A percentile compares a stretch with the other conserved stretches of the same genome.
These are phyloP conservation scores for Amphipoea lucens DNA, from an alignment of 2,888 invertebrate genomes.

Conservation along the genomic window DNA sequence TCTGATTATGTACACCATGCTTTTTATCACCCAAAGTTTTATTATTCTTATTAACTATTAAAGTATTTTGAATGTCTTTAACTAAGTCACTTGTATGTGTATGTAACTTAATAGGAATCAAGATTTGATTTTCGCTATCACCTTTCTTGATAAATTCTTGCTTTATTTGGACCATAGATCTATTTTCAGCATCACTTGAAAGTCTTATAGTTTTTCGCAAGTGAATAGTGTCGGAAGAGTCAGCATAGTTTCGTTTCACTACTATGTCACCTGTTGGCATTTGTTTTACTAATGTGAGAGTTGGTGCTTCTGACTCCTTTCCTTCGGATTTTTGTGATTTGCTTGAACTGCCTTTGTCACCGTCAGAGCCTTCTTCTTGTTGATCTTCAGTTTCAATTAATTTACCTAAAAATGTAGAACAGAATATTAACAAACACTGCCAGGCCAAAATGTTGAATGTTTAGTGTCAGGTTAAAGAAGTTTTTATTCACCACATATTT, in stretches of 20 bases:
- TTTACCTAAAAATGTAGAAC: slow-evolving; percentile 85
- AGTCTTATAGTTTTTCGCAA: slow-evolving; percentile 86
- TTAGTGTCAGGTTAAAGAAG: background rate
- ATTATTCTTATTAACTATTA: slow-evolving; percentile 88
- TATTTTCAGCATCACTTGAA: slow-evolving; percentile 85
- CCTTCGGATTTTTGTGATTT: slow-evolving; percentile 78
- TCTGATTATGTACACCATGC: slow-evolving; percentile 88
- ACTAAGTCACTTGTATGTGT: slow-evolving; percentile 82
- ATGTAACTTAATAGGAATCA: slow-evolving; percentile 86
- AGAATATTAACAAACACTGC: slow-evolving; percentile 14
- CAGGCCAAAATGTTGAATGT: background rate
- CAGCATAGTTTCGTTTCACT: slow-evolving; percentile 83
- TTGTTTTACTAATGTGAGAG: slow-evolving; percentile 86
- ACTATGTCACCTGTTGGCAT: slow-evolving; percentile 85
- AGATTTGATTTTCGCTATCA: slow-evolving; percentile 87
- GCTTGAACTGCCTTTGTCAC: slow-evolving; percentile 81
- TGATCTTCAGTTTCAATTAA: slow-evolving; percentile 91
- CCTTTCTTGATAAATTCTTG: slow-evolving; percentile 85
- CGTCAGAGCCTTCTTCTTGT: slow-evolving; percentile 90
- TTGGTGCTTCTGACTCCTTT: slow-evolving; percentile 81
- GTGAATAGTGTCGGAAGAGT: slow-evolving; percentile 84
- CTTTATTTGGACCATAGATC: slow-evolving; percentile 86
- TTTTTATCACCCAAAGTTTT: slow-evolving; percentile 88
- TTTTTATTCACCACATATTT: background rate
- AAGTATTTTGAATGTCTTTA: slow-evolving; percentile 89